Base-by-base conservation (phyloP, 64 coral and sea anemone genomes). In the Pachyseris speciosa region DNA sequence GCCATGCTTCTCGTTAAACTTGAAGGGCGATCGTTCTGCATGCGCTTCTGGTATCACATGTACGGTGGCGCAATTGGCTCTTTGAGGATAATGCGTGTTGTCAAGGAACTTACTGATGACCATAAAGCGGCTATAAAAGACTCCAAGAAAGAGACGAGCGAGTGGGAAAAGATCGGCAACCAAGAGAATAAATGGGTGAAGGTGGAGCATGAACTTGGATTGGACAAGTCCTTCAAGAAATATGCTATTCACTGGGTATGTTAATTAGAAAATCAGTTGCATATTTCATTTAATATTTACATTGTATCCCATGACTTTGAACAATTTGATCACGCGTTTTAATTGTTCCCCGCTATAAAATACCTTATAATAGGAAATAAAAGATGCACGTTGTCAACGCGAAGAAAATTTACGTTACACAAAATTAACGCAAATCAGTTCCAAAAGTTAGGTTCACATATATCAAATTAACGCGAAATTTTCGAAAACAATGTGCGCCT, bases 21-120 rank as follows among this genome's bases (percentile, higher is more conserved):
- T 32, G 87, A 89, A 16, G 87, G 87, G 4, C 34, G 57, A 0
- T 48, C 73, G 25, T 66, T 66, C 17, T 89, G 87, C 32, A 66
- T 89, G 52, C 25, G 30, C 0, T 89, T 89, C 87, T 48, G 63
- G 53, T 89, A 89, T 34, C 73, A 89, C 74, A 89, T 89, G 87
- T 52, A 69, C 12, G 87, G 87, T 16, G 9, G 17, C 2, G 19
- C 36, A 11, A 51, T 77, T 30, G 87, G 87, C 9, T 77, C 59
- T 5, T 33, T 89, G 6, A 51, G 49, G 36, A 24, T 81, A 3
- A 63, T 81, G 52, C 77, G 50, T 36, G 13, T 81, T 33, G 3
- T 39, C 32, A 81, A 81, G 30, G 1, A 61, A 22, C 1, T 0
- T 55, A 11, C 19, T 16, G 48, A 79, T 55, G 75, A 55, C 49